A percentile compares a stretch with the other conserved stretches of the same genome.
Conservation (phyloP, 2,797 vertebrate species). For the Salmo trutta region DNA sequence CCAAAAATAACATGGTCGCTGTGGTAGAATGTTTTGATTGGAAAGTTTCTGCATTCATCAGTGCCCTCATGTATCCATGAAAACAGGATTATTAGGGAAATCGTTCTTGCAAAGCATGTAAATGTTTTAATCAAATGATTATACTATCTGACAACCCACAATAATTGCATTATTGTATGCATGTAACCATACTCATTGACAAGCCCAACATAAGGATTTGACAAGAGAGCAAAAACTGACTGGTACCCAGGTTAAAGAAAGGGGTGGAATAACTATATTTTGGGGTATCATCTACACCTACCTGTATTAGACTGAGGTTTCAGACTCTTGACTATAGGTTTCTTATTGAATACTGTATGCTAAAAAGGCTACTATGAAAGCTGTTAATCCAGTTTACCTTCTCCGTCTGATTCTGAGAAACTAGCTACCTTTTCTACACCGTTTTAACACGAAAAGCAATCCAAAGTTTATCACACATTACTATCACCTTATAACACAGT, state of each 20-base stretch:
- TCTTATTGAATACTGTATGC: background rate
- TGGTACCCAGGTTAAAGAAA: background rate
- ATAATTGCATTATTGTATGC: too few species aligned
- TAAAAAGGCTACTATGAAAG: background rate
- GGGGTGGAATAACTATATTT: background rate
- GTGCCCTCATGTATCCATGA: too few species aligned
- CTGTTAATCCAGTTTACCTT: background rate
- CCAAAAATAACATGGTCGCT: too few species aligned
- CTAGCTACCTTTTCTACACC: background rate
- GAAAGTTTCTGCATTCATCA: too few species aligned
- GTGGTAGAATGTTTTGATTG: too few species aligned
- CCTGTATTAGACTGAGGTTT: background rate
- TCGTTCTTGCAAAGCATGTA: too few species aligned
- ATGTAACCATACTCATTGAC: background rate
- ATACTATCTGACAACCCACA: too few species aligned
- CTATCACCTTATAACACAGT: background rate
- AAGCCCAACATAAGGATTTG: background rate
- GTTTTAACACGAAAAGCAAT: background rate
- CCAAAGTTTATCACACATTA: background rate
- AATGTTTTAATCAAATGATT: too few species aligned
- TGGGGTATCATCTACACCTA: background rate
- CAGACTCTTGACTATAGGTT: background rate
- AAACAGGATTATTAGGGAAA: too few species aligned
- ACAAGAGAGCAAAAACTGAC: background rate
- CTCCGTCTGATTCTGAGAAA: background rate